A percentile compares a stretch with the other conserved stretches of the same genome.
These are phyloP conservation scores for Frieseomelitta varia DNA, from an alignment of 1,140 invertebrate species.

Conservation along the genomic window DNA sequence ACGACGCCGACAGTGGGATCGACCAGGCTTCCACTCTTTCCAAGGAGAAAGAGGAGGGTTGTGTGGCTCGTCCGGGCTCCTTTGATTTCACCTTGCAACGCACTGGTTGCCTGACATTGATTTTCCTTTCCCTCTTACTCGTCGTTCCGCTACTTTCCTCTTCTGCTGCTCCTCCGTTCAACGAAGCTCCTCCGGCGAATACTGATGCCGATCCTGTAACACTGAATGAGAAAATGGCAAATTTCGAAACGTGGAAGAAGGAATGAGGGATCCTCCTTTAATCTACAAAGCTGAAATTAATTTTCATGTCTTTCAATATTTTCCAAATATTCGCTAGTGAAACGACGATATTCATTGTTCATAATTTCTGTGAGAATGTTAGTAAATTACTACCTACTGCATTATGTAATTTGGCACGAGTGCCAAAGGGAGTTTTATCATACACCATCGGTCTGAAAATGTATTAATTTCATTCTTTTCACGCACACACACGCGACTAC, in stretches of 20 bases:
- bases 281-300: too few species aligned
- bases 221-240: not conserved
- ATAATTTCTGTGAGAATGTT: not conserved
- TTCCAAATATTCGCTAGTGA: not conserved
- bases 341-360: not conserved
- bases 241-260: not conserved
- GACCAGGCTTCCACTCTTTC: constrained; percentile 35
- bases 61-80: constrained; percentile 42
- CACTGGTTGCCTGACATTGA: constrained; percentile 71
- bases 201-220: not conserved
- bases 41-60: constrained; percentile 47
- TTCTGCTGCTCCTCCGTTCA: constrained; percentile 26
- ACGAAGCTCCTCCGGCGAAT: constrained; percentile 1
- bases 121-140: constrained; percentile 71
- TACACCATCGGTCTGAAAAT: not conserved
- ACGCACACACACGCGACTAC: too few species aligned
- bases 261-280: too few species aligned
- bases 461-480: not conserved
- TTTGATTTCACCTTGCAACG: constrained; percentile 68
- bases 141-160: constrained; percentile 26
- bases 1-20: constrained; percentile 28
- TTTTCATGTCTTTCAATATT: not conserved
- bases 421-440: not conserved
- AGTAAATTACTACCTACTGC: not conserved
- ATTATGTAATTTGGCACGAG: not conserved